Evolutionary conservation across 2,888 invertebrate species (phyloP).

Genomic region (Scaptomyza cyrtandrae): DNA sequence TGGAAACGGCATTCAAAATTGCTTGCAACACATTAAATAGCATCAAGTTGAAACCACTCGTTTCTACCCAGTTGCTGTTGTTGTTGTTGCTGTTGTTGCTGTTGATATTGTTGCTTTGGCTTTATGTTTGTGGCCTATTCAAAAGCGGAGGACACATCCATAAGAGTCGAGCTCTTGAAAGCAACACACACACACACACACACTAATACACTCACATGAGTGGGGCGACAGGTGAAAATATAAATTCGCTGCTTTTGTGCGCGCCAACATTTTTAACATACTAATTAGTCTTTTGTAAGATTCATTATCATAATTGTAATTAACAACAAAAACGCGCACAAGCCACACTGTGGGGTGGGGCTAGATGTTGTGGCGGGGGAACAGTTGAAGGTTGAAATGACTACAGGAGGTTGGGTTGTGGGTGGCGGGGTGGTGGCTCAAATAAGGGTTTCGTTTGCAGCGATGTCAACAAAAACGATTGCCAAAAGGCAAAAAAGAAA

Average conservation of each 20-base stretch:
- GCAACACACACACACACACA: slow-evolving; percentile 24
- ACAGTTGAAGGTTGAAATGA: not conserved
- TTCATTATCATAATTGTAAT: slow-evolving; percentile 80
- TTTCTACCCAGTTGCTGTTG: slow-evolving; percentile 8
- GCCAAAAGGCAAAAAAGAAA: slow-evolving; percentile 27
- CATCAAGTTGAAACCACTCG: slow-evolving; percentile 36
- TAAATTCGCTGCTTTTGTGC: slow-evolving; percentile 59
- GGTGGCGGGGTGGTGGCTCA: not conserved
- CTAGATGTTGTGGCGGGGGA: no score
- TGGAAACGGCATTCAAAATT: slow-evolving; percentile 27
- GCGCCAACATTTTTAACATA: slow-evolving; percentile 75
- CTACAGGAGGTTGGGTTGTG: not conserved
- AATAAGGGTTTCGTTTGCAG: slow-evolving; percentile 26
- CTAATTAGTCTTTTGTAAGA: slow-evolving; percentile 78
- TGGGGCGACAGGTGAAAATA: slow-evolving; percentile 54
- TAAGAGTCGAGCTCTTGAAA: slow-evolving; percentile 61
- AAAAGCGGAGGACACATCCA: slow-evolving; percentile 42
- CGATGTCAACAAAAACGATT: slow-evolving; percentile 60
- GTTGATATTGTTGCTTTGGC: slow-evolving; percentile 31
- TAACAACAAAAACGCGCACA: slow-evolving; percentile 68
- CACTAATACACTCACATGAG: slow-evolving; percentile 14
- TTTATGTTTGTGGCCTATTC: slow-evolving; percentile 37
- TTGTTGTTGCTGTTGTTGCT: slow-evolving; percentile 19
- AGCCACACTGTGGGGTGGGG: not conserved
- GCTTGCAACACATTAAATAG: slow-evolving; percentile 46